Evolutionary conservation across 2,113 vertebrate genomes (phyloP).

Genomic region (Aphelocoma coerulescens): DNA sequence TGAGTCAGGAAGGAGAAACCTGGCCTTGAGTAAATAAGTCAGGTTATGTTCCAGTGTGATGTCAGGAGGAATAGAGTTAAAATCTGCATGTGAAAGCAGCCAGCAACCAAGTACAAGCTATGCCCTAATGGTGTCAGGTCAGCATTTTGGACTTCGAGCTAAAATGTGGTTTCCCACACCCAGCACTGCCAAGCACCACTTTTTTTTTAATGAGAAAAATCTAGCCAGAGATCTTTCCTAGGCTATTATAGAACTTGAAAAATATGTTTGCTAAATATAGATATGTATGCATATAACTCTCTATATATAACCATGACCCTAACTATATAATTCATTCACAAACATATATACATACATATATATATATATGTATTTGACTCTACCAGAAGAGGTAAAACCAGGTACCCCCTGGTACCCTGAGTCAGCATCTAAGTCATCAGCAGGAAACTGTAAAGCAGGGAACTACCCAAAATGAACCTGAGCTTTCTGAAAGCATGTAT

Average conservation of each 20-base stretch:
- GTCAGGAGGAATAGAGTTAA: constrained; percentile 58
- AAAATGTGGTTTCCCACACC: constrained; percentile 29
- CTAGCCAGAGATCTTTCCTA: background rate
- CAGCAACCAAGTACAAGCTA: background rate
- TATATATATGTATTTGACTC: background rate
- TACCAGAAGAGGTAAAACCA: background rate
- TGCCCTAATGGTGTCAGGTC: constrained; percentile 49
- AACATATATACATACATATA: background rate
- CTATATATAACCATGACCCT: background rate
- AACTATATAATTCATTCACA: background rate
- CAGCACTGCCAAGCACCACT: constrained; percentile 27
- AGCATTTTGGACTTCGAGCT: constrained; percentile 59
- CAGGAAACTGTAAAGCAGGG: background rate
- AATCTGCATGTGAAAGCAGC: constrained; percentile 2
- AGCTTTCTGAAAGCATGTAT: background rate
- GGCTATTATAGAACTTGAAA: constrained; percentile 2
- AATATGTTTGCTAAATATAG: constrained; percentile 5
- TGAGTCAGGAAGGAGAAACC: background rate
- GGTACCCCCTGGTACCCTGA: background rate
- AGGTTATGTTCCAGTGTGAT: background rate
- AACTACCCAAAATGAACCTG: background rate
- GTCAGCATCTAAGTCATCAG: background rate
- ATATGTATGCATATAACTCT: background rate
- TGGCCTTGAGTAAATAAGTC: background rate
- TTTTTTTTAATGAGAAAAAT: background rate